A percentile compares a stretch with the other conserved stretches of the same genome.
Conservation (phyloP, 64 coral and sea anemone species). For the Dendrophyllia cribrosa region DNA sequence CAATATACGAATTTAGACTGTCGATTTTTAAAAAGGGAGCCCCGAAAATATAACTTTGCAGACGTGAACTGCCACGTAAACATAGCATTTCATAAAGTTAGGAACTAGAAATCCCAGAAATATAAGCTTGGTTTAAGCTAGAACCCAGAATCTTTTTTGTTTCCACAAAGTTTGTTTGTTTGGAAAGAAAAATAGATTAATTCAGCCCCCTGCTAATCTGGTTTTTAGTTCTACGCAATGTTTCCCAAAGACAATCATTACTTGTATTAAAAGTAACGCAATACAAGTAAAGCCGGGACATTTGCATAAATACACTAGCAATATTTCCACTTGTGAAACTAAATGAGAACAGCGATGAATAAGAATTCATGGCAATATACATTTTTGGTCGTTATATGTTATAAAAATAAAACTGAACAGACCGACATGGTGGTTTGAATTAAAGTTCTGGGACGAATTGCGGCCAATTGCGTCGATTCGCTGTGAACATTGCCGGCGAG, state of each 20-base stretch:
- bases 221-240: background rate
- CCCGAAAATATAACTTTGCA: background rate
- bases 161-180: conserved; percentile 24
- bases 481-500: background rate
- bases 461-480: background rate
- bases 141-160: background rate
- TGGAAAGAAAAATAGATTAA: background rate
- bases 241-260: background rate
- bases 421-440: background rate
- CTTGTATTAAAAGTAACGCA: conserved; percentile 15
- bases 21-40: background rate
- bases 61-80: background rate
- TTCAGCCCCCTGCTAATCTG: background rate
- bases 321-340: background rate
- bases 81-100: background rate
- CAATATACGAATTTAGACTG: background rate
- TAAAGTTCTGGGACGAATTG: background rate
- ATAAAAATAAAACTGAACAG: background rate
- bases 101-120: background rate
- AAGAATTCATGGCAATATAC: background rate
- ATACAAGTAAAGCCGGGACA: background rate
- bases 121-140: background rate
- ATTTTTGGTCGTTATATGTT: background rate
- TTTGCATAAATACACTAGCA: background rate
- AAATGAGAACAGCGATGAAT: background rate